phyloP scores from a whole-genome alignment of 1,140 invertebrate genomes.

The Physella acuta region DNA sequence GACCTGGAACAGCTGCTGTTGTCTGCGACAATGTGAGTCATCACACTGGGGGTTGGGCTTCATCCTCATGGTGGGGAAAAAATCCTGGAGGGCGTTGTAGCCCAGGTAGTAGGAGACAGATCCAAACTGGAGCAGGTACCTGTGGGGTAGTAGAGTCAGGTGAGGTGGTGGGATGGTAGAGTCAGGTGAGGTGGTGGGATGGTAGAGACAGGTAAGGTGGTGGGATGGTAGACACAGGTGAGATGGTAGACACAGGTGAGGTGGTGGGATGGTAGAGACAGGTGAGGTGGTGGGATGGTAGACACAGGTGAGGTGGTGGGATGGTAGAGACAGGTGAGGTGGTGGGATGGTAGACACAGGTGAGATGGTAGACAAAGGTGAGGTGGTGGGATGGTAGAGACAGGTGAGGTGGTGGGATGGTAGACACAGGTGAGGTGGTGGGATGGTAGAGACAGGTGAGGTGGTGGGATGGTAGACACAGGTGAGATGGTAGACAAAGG shows the following conservation, averaged over 20 bases:
- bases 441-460: no score
- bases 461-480: no score
- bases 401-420: no score
- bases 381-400: no score
- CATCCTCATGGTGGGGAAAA: conserved; percentile 90
- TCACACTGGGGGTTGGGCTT: conserved; percentile 92
- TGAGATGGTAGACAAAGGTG: no score
- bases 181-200: background rate
- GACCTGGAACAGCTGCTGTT: conserved; percentile 72
- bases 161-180: background rate
- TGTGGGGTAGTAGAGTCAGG: conserved; percentile 42
- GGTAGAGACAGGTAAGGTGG: background rate
- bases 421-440: no score
- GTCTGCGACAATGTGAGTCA: conserved; percentile 74
- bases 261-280: background rate
- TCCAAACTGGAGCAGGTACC: conserved; percentile 88
- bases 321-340: no score
- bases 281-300: background rate
- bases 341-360: no score
- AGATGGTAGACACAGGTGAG: background rate
- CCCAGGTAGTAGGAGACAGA: conserved; percentile 87
- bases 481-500: no score
- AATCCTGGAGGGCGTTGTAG: conserved; percentile 95
- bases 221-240: background rate
- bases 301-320: no score